Evolutionary conservation across 2,888 invertebrate genomes (phyloP).

Genomic region (Drosophila meridionalis): DNA sequence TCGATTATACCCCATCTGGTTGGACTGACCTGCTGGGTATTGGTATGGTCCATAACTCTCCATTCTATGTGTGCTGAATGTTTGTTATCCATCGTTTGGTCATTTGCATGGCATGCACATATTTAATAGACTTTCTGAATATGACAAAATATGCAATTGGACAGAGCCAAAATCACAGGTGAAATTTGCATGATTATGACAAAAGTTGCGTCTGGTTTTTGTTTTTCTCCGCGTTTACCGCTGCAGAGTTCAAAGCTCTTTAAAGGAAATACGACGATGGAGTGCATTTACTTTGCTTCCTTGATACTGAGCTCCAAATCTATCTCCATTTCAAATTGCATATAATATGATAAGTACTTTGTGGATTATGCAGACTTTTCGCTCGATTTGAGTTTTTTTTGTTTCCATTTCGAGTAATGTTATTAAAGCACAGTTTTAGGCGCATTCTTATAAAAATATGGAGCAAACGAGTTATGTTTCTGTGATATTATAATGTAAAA

Average conservation of each 20-base stretch:
- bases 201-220: conserved; percentile 47
- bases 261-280: conserved; percentile 14
- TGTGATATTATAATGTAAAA: neutral
- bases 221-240: conserved; percentile 16
- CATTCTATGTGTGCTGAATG: conserved; percentile 29
- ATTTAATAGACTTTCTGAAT: conserved; percentile 75
- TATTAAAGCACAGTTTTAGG: conserved; percentile 56
- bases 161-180: conserved; percentile 61
- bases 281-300: conserved; percentile 36
- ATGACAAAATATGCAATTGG: conserved; percentile 75
- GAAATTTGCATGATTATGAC: conserved; percentile 78
- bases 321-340: conserved; percentile 47
- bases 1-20: neutral
- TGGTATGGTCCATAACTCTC: conserved; percentile 60
- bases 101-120: conserved; percentile 76
- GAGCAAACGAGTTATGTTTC: neutral
- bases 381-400: neutral
- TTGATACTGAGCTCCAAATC: conserved; percentile 21
- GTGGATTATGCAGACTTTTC: conserved; percentile 30
- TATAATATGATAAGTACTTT: conserved; percentile 20
- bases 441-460: conserved; percentile 12
- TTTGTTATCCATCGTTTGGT: conserved; percentile 35
- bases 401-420: neutral
- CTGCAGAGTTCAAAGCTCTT: conserved; percentile 54
- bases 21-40: conserved; percentile 41